These are phyloP conservation scores for Gambusia yucatana DNA, from an alignment of 2,797 vertebrate genomes.

Conservation along the genomic window DNA sequence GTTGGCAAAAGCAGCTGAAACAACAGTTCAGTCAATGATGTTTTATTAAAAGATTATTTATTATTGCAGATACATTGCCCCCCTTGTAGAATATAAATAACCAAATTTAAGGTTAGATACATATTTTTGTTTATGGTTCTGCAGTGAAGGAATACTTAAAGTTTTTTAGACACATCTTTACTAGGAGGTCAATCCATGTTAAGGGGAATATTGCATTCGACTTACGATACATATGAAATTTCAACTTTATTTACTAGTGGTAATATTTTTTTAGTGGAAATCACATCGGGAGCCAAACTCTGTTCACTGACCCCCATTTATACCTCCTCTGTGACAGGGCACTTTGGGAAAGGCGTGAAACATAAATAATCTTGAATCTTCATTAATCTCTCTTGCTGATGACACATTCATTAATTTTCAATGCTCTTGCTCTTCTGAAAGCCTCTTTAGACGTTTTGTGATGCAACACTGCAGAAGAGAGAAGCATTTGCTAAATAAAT, in stretches of 20 bases:
- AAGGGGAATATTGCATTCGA: background rate
- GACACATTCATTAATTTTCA: constrained; percentile 43
- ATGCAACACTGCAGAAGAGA: constrained; percentile 3
- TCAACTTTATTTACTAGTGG: background rate
- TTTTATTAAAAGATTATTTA: background rate
- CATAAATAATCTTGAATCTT: constrained; percentile 44
- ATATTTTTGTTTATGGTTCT: background rate
- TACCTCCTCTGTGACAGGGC: constrained; percentile 21
- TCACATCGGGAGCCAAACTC: background rate
- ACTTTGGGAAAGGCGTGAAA: constrained; percentile 22
- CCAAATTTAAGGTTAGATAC: background rate
- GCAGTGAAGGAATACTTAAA: background rate
- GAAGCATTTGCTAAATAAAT: constrained; percentile 26
- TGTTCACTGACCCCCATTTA: background rate
- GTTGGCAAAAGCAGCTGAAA: background rate
- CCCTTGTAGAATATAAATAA: background rate
- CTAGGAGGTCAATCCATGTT: background rate
- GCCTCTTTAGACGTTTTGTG: constrained; percentile 6
- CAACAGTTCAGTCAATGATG: background rate
- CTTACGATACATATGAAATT: background rate
- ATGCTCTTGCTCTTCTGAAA: constrained; percentile 26
- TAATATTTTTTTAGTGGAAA: background rate
- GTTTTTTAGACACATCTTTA: background rate
- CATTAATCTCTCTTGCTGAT: constrained; percentile 28
- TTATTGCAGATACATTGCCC: background rate